Percentiles rank a stretch among this genome's conserved stretches.
phyloP scores from a whole-genome alignment of 1,140 invertebrate genomes.

The Thrips palmi region DNA sequence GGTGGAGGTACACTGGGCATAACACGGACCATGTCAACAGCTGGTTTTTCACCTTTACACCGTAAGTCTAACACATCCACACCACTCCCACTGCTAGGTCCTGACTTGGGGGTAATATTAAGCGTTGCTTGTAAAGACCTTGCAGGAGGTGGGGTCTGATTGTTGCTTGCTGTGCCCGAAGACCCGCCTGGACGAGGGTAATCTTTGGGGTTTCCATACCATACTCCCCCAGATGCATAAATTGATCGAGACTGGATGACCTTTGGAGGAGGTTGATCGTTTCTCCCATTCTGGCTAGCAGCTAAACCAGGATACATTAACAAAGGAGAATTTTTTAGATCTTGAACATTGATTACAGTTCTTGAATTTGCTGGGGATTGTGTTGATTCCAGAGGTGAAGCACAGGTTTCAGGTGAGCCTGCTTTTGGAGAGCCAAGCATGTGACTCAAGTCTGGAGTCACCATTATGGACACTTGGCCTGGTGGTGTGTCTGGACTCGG shows the following conservation, averaged over 20 bases:
- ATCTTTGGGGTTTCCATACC: too few relatives aligned
- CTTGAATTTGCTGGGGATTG: slow-evolving; percentile 12
- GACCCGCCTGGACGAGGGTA: too few relatives aligned
- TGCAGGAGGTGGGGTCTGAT: too few relatives aligned
- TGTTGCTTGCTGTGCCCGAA: too few relatives aligned
- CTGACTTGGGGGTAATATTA: slow-evolving; percentile 19
- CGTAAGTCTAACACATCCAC: slow-evolving; percentile 19
- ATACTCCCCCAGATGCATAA: too few relatives aligned
- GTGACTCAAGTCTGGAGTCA: slow-evolving; percentile 30
- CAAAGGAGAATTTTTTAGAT: slow-evolving; percentile 3
- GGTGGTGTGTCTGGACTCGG: slow-evolving; percentile 11
- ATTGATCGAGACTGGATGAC: not conserved
- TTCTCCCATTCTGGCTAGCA: not conserved
- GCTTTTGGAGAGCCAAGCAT: slow-evolving; percentile 26
- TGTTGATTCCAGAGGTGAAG: slow-evolving; percentile 3
- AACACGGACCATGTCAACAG: slow-evolving; percentile 10
- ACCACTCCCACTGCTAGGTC: slow-evolving; percentile 28
- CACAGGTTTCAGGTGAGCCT: not conserved
- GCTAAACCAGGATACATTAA: too few relatives aligned
- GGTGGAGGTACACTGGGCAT: slow-evolving; percentile 17
- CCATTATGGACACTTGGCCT: slow-evolving; percentile 27
- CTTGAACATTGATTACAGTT: slow-evolving; percentile 15
- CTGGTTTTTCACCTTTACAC: slow-evolving; percentile 28
- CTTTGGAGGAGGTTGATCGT: slow-evolving; percentile 1
- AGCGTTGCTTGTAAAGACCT: too few relatives aligned